Evolutionary conservation across 2,888 invertebrate species (phyloP).

Genomic region (Smittia aterrima): DNA sequence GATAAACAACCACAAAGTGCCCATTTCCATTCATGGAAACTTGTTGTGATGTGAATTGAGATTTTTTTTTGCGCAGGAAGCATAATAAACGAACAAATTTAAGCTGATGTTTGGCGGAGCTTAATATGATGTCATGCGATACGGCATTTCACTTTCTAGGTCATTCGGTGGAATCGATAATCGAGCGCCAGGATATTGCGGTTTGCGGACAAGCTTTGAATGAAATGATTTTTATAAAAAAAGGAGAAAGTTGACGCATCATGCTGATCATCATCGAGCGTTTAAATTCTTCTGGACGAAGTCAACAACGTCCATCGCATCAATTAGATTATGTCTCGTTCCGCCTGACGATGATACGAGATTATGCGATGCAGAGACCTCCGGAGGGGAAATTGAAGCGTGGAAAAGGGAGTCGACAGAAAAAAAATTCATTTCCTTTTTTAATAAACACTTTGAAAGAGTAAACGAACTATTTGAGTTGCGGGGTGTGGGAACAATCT

Average conservation of each 20-base stretch:
- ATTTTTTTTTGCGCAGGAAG: conserved; percentile 16
- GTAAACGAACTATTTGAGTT: not conserved
- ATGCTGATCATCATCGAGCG: not conserved
- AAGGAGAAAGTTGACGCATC: not conserved
- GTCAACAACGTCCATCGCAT: not conserved
- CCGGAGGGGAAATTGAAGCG: not conserved
- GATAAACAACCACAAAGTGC: not conserved
- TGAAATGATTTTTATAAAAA: not conserved
- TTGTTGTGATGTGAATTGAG: not conserved
- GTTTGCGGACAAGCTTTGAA: not conserved
- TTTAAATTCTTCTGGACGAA: not conserved
- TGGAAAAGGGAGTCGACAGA: not conserved
- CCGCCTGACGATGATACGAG: not conserved
- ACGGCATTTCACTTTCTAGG: conserved; percentile 20
- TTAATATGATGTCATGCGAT: not conserved
- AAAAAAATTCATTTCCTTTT: conserved; percentile 25
- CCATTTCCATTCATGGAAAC: conserved; percentile 5
- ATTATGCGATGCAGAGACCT: too few species aligned
- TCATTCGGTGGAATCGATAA: not conserved
- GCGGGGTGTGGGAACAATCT: too few species aligned
- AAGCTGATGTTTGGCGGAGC: conserved; percentile 10
- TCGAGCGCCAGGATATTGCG: not conserved
- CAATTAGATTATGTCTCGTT: conserved; percentile 17
- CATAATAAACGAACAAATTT: conserved; percentile 9
- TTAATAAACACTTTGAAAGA: conserved; percentile 3